Evolutionary conservation across 2,113 vertebrate genomes (phyloP).

Genomic region (Numenius arquata): DNA sequence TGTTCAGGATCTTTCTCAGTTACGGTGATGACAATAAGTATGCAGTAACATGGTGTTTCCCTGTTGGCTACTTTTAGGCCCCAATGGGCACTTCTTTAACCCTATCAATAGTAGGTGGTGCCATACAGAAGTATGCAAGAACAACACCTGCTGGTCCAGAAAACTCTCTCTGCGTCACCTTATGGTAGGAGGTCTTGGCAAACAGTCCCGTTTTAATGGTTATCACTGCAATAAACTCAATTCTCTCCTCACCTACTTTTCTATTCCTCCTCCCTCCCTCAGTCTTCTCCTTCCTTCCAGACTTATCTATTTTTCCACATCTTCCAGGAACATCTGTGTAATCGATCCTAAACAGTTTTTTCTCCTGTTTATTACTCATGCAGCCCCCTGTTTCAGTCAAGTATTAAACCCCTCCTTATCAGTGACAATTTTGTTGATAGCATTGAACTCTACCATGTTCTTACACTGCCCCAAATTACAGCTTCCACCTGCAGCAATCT

Average conservation of each 20-base stretch:
- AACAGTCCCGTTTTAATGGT: neutral
- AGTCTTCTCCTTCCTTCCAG: neutral
- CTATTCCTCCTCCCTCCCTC: neutral
- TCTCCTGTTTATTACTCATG: neutral
- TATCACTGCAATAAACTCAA: neutral
- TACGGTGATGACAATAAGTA: neutral
- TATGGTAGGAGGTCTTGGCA: neutral
- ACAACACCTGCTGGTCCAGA: neutral
- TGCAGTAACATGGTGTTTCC: neutral
- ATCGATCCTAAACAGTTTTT: neutral
- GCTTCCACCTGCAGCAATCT: neutral
- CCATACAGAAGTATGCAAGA: accelerated
- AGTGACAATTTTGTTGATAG: neutral
- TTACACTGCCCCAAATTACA: neutral
- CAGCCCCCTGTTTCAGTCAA: neutral
- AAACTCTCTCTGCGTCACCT: neutral
- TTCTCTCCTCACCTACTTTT: neutral
- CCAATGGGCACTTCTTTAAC: neutral
- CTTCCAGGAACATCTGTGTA: neutral
- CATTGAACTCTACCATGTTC: neutral
- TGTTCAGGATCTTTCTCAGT: neutral
- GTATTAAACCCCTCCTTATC: neutral
- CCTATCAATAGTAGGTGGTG: neutral
- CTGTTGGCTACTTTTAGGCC: neutral
- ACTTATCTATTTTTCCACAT: neutral